Evolutionary conservation across 2,888 invertebrate genomes (phyloP).

Genomic region (Drosophila kambysellisi): DNA sequence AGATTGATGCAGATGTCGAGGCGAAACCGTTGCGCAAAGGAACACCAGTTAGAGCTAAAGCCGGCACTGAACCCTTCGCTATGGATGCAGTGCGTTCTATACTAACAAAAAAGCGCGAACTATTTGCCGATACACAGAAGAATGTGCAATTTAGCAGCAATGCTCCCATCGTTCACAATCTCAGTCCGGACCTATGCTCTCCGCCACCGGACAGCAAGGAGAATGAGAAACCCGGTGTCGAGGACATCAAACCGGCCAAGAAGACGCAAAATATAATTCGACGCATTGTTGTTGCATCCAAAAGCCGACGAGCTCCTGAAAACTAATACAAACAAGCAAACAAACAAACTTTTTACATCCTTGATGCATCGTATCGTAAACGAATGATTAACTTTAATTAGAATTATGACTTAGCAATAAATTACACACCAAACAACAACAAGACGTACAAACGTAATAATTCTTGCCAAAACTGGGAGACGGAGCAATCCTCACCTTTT

Average conservation of each 20-base stretch:
- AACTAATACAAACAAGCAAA: conserved; percentile 15
- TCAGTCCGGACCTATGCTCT: conserved; percentile 43
- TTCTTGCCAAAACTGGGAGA: conserved; percentile 20
- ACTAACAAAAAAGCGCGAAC: conserved; percentile 58
- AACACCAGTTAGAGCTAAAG: conserved; percentile 38
- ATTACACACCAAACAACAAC: conserved; percentile 41
- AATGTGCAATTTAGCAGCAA: conserved; percentile 74
- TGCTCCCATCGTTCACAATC: conserved; percentile 62
- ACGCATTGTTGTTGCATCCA: conserved; percentile 76
- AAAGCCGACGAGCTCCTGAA: conserved; percentile 41
- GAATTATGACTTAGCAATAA: conserved; percentile 35
- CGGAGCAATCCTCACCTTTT: background rate
- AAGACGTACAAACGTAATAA: conserved; percentile 44
- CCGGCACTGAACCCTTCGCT: conserved; percentile 3
- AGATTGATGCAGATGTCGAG: conserved; percentile 1
- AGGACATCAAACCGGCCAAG: conserved; percentile 70
- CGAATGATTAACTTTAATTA: conserved; percentile 30
- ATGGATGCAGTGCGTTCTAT: conserved; percentile 53
- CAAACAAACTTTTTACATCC: background rate
- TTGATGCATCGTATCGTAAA: conserved; percentile 11
- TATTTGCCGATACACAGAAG: conserved; percentile 70
- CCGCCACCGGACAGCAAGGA: conserved; percentile 38
- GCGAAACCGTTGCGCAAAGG: conserved; percentile 42
- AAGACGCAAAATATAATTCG: conserved; percentile 73
- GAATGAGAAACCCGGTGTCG: conserved; percentile 40